A percentile compares a stretch with the other conserved stretches of the same genome.
Evolutionary conservation across 2,797 vertebrate species (phyloP).

Genomic region (Tarsius wallacei): DNA sequence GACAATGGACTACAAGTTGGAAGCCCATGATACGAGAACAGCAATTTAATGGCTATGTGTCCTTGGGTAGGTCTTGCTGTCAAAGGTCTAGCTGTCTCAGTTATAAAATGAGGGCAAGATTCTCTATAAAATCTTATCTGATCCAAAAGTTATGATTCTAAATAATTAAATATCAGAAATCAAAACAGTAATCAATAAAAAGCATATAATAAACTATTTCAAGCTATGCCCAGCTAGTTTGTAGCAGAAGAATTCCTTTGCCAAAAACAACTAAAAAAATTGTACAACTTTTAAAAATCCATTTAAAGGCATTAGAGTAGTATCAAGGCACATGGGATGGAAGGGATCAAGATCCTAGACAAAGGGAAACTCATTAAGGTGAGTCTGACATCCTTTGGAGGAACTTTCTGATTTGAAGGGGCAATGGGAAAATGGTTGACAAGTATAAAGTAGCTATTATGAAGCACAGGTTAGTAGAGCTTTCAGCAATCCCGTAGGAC

Average conservation of each 20-base stretch:
- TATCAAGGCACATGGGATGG: neutral
- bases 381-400: neutral
- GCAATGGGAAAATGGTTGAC: neutral
- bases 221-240: neutral
- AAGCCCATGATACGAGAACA: neutral
- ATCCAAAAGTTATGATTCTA: slow-evolving; percentile 40
- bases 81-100: neutral
- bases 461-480: neutral
- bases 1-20: neutral
- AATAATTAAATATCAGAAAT: slow-evolving; percentile 42
- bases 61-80: neutral
- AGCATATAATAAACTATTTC: slow-evolving; percentile 16
- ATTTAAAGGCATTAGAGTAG: neutral
- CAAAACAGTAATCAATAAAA: slow-evolving; percentile 48
- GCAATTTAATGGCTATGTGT: neutral
- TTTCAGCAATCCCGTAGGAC: neutral
- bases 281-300: neutral
- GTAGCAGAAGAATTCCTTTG: neutral
- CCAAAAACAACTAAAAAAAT: neutral
- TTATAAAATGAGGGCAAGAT: neutral
- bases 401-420: slow-evolving; percentile 10
- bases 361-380: neutral
- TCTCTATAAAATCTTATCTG: neutral
- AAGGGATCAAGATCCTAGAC: neutral
- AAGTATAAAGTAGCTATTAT: neutral